Base-by-base conservation (phyloP, 2,797 vertebrate genomes). In the Borostomias antarcticus region DNA sequence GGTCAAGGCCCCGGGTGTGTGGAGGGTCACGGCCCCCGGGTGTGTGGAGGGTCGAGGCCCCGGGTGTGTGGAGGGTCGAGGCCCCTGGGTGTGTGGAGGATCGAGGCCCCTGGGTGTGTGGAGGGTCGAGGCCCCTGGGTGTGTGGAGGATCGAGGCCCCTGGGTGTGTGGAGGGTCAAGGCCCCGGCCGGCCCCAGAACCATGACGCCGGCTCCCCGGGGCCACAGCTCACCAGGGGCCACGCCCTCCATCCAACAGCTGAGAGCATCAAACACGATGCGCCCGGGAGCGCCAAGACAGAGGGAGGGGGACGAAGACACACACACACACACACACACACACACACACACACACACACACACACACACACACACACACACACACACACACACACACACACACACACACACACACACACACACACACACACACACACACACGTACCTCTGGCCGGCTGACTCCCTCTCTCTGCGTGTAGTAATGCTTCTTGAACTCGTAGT, bases 401-500 rank as follows among this genome's bases (percentile, higher is more conserved):
- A 45, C 4, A 53, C 0, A 54, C 15, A 54, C 30, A 58, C 53
- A 37, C 33, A 37, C 25, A 53, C 45, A 65, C 29, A 43, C 28
- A 64, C 25, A 48, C 4, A 66, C 6, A 59, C 1, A 69, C 4
- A 57, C 15, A 35, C 58, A 67, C 29, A 54, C 17, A 70, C n/a
- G 59, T 92, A 93, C 92, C 93, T 93, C 86, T 71, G 62, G n/a
- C 15, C 83, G 61, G 57, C 62, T 57, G 65, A 69, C 82, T 4
- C 91, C 95, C 87, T 97, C 96, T 80, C 95, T 98, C 82, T 97
- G 96, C 88, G 97, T 92, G 88, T 96, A 99, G 89, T 96, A 98
- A 77, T 97, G 95, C 88, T 99, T 99, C 90, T 98, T 99, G 84
- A 98, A 99, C 86, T 98, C 97, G 2, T 99, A 98, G 82, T 98